Percentiles rank a stretch among this genome's conserved stretches.
phyloP scores from a whole-genome alignment of 2,797 vertebrate species.

The Sardinella longiceps region DNA sequence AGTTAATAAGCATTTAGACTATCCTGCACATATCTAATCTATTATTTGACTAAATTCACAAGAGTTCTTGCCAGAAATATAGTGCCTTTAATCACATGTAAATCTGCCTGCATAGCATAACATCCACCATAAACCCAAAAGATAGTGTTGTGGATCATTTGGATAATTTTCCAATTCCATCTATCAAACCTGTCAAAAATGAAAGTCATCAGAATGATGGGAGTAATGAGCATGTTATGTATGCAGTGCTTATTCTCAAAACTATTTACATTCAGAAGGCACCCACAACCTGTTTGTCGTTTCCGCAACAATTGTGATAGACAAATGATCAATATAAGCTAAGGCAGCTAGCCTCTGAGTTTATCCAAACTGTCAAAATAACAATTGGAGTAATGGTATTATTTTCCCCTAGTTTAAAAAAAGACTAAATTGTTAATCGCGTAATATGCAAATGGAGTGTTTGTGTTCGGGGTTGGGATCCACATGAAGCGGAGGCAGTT shows the following conservation, averaged over 20 bases:
- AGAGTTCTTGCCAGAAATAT: background rate
- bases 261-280: background rate
- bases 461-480: background rate
- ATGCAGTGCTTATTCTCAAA: background rate
- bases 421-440: background rate
- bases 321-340: background rate
- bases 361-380: background rate
- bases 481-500: background rate
- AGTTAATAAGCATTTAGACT: no score
- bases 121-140: no score
- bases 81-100: no score
- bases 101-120: no score
- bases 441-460: background rate
- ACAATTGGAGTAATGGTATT: background rate
- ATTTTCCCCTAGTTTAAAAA: background rate
- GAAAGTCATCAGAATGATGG: background rate
- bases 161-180: background rate
- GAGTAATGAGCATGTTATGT: background rate
- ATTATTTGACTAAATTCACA: no score
- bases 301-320: background rate
- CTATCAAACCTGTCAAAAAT: background rate
- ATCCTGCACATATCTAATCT: background rate
- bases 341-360: background rate
- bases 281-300: background rate
- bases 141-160: no score